Evolutionary conservation across 2,797 vertebrate species (phyloP).

Genomic region (Lerista edwardsae): DNA sequence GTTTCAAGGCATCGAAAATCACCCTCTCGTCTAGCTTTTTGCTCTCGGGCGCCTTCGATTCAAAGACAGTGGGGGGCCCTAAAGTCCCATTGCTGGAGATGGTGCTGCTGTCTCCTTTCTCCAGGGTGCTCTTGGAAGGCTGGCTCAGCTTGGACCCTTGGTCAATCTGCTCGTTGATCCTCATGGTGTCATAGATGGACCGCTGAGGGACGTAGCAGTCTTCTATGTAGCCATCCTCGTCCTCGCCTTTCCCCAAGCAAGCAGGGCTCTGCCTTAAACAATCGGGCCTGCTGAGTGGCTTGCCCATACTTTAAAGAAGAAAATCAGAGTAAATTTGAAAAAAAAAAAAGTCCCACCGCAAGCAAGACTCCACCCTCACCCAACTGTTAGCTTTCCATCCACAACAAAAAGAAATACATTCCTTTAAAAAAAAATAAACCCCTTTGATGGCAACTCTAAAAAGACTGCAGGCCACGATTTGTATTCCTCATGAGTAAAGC

Average conservation of each 20-base stretch:
- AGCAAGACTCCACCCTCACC: rapidly evolving
- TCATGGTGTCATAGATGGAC: conserved; percentile 98
- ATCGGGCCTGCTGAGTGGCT: conserved; percentile 96
- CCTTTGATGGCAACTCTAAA: conserved; percentile 36
- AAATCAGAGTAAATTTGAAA: conserved; percentile 47
- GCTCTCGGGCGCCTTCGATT: conserved; percentile 80
- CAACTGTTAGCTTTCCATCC: background rate
- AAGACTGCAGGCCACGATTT: conserved; percentile 19
- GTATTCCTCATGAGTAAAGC: conserved; percentile 37
- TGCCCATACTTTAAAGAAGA: conserved; percentile 87
- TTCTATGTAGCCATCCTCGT: conserved; percentile 97
- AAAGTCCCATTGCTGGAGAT: conserved; percentile 95
- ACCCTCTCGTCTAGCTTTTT: conserved; percentile 93
- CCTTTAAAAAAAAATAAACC: conserved; percentile 50
- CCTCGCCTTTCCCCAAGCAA: conserved; percentile 95
- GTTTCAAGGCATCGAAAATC: conserved; percentile 96
- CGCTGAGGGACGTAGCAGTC: conserved; percentile 98
- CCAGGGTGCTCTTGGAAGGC: conserved; percentile 90
- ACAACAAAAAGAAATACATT: conserved; percentile 48
- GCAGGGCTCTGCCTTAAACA: conserved; percentile 95
- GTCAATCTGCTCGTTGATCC: conserved; percentile 98
- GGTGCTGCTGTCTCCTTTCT: conserved; percentile 88
- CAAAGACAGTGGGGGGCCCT: conserved; percentile 84
- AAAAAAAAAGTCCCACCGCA: background rate
- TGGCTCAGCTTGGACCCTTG: conserved; percentile 94